Evolutionary conservation across 35 echinoderm and acorn worm species (phyloP).

Genomic region (Eucidaris tribuloides): DNA sequence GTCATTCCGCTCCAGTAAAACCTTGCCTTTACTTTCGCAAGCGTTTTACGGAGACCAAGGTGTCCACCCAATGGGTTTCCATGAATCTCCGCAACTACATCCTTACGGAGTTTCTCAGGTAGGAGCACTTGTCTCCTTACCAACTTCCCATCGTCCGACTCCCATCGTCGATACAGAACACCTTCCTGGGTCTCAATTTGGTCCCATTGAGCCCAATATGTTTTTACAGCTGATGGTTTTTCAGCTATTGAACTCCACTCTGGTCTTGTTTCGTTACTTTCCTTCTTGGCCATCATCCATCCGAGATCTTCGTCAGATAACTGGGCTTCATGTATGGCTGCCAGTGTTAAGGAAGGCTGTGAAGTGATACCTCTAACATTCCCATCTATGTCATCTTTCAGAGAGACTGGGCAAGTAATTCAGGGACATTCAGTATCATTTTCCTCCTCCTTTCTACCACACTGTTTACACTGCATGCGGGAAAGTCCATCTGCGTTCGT

Average conservation of each 20-base stretch:
- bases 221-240: neutral
- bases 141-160: conserved; percentile 17
- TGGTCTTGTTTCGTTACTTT: neutral
- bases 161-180: neutral
- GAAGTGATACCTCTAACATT: too few relatives aligned
- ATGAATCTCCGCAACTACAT: neutral
- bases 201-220: conserved; percentile 30
- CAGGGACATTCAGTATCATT: neutral
- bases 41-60: neutral
- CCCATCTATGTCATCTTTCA: too few relatives aligned
- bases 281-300: conserved; percentile 9
- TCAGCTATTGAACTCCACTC: conserved; percentile 24
- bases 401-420: neutral
- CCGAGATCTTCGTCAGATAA: too few relatives aligned
- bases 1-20: neutral
- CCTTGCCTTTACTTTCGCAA: neutral
- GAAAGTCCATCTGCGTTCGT: conserved; percentile 52
- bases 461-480: neutral
- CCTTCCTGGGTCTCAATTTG: neutral
- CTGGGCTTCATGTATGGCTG: too few relatives aligned
- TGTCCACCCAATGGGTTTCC: conserved; percentile 6
- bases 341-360: too few relatives aligned
- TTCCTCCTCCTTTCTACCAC: neutral
- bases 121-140: conserved; percentile 25
- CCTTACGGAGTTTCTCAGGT: neutral